Conservation (phyloP, 2,113 vertebrate species). For the Coregonus clupeaformis region DNA sequence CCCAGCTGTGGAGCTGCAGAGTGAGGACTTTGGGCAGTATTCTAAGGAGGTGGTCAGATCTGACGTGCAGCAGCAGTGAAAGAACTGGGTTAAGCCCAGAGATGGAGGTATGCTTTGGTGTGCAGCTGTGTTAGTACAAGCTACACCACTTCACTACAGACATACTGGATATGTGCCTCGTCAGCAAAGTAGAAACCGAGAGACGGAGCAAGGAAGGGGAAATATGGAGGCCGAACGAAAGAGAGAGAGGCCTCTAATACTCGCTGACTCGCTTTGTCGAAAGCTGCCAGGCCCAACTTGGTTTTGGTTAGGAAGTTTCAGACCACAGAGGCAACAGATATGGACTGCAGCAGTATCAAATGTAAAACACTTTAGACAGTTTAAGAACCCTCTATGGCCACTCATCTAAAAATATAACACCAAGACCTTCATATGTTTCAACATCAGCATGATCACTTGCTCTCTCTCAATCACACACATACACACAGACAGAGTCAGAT, state of each 20-base stretch:
- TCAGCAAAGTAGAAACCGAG: conserved; percentile 50
- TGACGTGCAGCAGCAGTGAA: neutral
- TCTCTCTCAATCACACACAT: neutral
- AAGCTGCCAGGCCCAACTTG: conserved; percentile 47
- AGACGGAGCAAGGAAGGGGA: neutral
- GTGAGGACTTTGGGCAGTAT: neutral
- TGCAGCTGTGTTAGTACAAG: conserved; percentile 69
- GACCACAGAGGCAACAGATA: conserved; percentile 31
- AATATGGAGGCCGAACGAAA: neutral
- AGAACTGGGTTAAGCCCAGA: conserved; percentile 13
- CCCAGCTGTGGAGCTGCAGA: neutral
- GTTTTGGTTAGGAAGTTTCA: conserved; percentile 52
- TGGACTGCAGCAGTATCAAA: conserved; percentile 27
- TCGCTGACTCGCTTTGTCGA: conserved; percentile 29
- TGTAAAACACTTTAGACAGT: conserved; percentile 14
- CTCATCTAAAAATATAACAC: conserved; percentile 34
- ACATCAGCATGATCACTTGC: conserved; percentile 35
- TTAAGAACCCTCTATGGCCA: conserved; percentile 19
- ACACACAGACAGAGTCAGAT: conserved; percentile 15
- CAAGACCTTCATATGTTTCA: conserved; percentile 7
- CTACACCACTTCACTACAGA: conserved; percentile 33
- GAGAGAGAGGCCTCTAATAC: conserved; percentile 38
- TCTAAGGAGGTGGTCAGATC: neutral
- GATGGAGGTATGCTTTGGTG: conserved; percentile 35
- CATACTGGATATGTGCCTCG: conserved; percentile 48